These are phyloP conservation scores for Papilio gigon DNA, from an alignment of 2,888 invertebrate species.

Conservation along the genomic window DNA sequence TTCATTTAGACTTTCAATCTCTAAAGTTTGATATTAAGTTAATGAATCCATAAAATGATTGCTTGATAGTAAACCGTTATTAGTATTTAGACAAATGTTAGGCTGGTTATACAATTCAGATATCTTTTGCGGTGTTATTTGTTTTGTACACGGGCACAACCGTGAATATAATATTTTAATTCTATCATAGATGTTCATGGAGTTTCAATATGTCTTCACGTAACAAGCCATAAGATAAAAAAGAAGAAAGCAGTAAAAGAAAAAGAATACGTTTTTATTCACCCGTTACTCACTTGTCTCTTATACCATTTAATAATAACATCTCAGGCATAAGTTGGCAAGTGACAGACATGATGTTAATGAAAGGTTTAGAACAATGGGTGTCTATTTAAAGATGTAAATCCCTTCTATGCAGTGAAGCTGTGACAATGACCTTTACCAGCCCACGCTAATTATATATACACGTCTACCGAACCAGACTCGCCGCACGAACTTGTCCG, in stretches of 20 bases:
- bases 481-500: conserved; percentile 53
- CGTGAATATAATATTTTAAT: neutral
- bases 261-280: too few species aligned
- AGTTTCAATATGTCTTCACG: too few species aligned
- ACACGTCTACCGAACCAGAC: conserved; percentile 65
- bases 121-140: neutral
- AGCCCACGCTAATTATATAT: conserved; percentile 81
- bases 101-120: neutral
- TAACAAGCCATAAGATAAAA: too few species aligned
- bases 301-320: conserved; percentile 10
- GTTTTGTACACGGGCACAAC: neutral
- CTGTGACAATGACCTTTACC: conserved; percentile 80
- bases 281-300: too few species aligned
- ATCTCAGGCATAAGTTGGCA: conserved; percentile 13
- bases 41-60: neutral
- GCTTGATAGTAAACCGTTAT: neutral
- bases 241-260: too few species aligned
- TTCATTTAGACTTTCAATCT: neutral
- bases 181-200: too few species aligned
- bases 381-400: conserved; percentile 60
- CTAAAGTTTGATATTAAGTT: neutral
- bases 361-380: conserved; percentile 55
- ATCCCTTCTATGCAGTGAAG: conserved; percentile 62
- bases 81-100: neutral
- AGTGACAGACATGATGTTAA: conserved; percentile 39